Conservation (phyloP, 2,797 vertebrate genomes). For the Oreortyx pictus region DNA sequence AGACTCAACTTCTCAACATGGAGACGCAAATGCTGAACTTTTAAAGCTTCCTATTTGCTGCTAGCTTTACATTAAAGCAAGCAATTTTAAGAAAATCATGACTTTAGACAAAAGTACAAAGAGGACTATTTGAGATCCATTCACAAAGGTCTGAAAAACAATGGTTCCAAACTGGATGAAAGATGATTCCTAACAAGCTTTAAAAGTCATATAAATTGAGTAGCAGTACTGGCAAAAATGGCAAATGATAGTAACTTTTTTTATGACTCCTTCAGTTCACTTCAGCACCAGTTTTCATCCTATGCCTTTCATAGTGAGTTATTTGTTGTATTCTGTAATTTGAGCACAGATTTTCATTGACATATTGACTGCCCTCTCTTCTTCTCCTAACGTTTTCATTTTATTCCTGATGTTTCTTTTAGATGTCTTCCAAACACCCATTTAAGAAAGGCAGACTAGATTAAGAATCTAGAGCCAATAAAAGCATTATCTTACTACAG, state of each 20-base stretch:
- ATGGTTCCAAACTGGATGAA: background rate
- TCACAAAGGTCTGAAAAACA: background rate
- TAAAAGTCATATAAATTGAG: background rate
- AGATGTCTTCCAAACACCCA: background rate
- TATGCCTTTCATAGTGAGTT: background rate
- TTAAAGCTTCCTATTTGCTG: background rate
- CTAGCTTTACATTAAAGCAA: background rate
- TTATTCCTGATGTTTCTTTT: background rate
- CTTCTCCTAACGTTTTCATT: background rate
- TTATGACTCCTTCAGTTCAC: background rate
- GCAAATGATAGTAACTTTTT: background rate
- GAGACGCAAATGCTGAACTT: background rate
- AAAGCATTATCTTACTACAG: background rate
- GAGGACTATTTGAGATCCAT: background rate
- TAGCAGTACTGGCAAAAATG: background rate
- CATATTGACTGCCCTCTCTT: background rate
- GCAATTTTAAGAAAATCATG: background rate
- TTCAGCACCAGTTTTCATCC: background rate
- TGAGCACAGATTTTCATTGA: background rate
- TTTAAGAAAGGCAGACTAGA: background rate
- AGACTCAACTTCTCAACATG: background rate
- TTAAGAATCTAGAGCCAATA: background rate
- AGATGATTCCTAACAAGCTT: background rate
- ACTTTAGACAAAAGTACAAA: background rate
- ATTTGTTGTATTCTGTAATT: background rate